Percentiles rank a stretch among this genome's conserved stretches.
phyloP scores from a whole-genome alignment of 2,113 vertebrate genomes.

The Dinomys branickii region DNA sequence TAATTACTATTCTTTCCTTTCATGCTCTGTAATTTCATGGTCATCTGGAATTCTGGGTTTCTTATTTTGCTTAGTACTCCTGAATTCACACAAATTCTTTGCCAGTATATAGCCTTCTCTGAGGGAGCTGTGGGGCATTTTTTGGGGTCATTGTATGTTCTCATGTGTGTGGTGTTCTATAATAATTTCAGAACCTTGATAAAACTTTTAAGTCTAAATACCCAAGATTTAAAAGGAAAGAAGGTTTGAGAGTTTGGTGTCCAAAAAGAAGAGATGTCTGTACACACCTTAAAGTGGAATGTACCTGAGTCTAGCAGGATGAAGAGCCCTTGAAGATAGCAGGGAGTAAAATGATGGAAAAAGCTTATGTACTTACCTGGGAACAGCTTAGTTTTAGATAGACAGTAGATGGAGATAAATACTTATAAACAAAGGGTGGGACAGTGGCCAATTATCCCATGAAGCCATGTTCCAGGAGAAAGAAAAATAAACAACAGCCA shows the following conservation, averaged over 20 bases:
- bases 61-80: not conserved
- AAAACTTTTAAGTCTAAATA: too few relatives aligned
- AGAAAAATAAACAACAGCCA: not conserved
- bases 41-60: slow-evolving; percentile 38
- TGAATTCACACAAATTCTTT: not conserved
- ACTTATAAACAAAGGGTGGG: not conserved
- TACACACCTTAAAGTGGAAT: not conserved
- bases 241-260: not conserved
- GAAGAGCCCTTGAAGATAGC: not conserved
- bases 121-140: too few relatives aligned
- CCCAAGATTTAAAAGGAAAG: not conserved
- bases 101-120: not conserved
- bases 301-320: not conserved
- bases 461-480: not conserved
- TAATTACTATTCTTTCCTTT: not conserved
- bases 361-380: not conserved
- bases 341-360: not conserved
- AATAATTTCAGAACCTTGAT: too few relatives aligned
- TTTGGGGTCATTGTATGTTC: too few relatives aligned
- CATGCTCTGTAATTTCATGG: slow-evolving; percentile 28
- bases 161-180: too few relatives aligned
- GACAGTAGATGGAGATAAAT: not conserved
- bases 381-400: not conserved
- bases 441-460: not conserved
- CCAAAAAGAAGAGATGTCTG: not conserved